Conservation (phyloP, 2,113 vertebrate genomes). For the Sinocyclocheilus rhinocerous region DNA sequence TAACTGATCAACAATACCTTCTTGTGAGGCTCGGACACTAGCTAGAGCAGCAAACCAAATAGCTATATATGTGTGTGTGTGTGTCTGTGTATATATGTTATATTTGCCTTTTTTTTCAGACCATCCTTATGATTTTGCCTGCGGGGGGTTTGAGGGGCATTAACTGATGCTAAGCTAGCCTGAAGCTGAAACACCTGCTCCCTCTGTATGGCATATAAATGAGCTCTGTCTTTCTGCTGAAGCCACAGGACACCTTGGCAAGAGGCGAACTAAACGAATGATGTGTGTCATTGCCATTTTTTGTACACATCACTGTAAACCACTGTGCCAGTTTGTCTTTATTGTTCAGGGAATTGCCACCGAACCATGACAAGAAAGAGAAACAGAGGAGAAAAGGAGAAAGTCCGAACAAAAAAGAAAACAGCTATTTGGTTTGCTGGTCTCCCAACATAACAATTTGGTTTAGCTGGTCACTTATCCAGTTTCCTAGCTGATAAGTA, state of each 20-base stretch:
- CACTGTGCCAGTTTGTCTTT: constrained; percentile 36
- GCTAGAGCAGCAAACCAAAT: not conserved
- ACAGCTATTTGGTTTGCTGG: constrained; percentile 36
- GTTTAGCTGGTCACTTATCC: not conserved
- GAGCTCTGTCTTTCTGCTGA: constrained; percentile 14
- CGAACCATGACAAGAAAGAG: constrained; percentile 49
- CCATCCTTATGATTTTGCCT: constrained; percentile 29
- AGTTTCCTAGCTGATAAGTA: not conserved
- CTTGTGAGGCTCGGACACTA: not conserved
- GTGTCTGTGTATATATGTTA: not conserved
- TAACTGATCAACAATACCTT: not conserved
- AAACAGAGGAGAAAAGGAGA: constrained; percentile 49
- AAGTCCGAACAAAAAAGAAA: not conserved
- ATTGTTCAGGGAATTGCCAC: constrained; percentile 46
- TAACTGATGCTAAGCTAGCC: constrained; percentile 51
- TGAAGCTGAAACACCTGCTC: constrained; percentile 54
- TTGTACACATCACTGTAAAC: constrained; percentile 21
- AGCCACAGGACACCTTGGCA: constrained; percentile 28
- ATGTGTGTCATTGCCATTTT: constrained; percentile 39
- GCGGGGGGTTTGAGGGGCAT: constrained; percentile 37
- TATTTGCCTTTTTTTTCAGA: not conserved
- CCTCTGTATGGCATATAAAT: constrained; percentile 46
- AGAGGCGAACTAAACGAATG: constrained; percentile 25
- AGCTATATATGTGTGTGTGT: not conserved
- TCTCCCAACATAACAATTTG: not conserved